Percentiles rank a stretch among this genome's conserved stretches.
Evolutionary conservation across 2,113 vertebrate species (phyloP).

Genomic region (Agelaius tricolor): DNA sequence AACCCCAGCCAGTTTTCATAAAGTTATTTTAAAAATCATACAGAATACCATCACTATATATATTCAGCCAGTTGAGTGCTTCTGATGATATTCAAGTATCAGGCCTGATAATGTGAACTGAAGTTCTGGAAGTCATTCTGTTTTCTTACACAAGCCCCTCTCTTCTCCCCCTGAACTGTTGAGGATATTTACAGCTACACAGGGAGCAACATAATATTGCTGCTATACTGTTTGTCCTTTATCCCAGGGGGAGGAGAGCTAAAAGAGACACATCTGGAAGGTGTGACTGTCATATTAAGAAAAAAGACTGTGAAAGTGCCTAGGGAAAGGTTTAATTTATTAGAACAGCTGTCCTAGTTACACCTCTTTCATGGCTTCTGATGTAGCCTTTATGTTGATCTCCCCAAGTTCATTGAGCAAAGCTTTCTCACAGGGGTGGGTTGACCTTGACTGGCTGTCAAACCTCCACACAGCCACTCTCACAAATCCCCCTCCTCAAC

Average conservation of each 20-base stretch:
- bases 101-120: not conserved
- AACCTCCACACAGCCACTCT: not conserved
- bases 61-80: not conserved
- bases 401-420: not conserved
- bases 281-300: not conserved
- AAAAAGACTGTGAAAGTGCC: not conserved
- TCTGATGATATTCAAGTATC: not conserved
- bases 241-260: not conserved
- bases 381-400: not conserved
- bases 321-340: not conserved
- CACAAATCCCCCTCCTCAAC: not conserved
- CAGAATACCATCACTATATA: too few relatives aligned
- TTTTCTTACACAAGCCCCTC: not conserved
- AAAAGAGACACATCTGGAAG: conserved; percentile 3
- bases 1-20: not conserved
- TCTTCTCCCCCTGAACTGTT: not conserved
- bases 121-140: not conserved
- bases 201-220: not conserved
- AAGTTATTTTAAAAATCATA: not conserved
- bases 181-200: not conserved
- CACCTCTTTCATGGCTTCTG: not conserved
- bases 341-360: conserved; percentile 10
- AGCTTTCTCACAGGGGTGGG: not conserved
- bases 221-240: not conserved
- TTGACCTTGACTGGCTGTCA: not conserved